Percentiles rank a stretch among this genome's conserved stretches.
Evolutionary conservation across 1,140 invertebrate species (phyloP).

Genomic region (Drosophila suzukii): DNA sequence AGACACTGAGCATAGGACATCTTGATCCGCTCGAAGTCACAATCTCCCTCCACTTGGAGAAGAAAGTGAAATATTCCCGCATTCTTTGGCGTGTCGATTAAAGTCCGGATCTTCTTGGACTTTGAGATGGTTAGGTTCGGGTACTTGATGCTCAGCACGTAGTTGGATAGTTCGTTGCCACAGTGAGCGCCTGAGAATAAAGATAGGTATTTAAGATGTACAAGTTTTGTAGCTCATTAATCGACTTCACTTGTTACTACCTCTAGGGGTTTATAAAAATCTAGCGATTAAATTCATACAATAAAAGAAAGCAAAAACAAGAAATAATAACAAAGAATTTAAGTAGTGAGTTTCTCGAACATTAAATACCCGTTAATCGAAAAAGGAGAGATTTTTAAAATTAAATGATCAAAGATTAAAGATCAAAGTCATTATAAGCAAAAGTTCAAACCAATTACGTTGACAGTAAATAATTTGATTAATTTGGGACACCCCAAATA

Average conservation of each 20-base stretch:
- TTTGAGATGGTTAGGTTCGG: slow-evolving; percentile 87
- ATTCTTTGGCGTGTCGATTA: slow-evolving; percentile 89
- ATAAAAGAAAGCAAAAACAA: background rate
- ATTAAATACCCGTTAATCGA: background rate
- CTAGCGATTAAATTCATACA: background rate
- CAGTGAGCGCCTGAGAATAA: slow-evolving; percentile 69
- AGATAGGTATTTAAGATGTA: background rate
- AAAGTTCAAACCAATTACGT: background rate
- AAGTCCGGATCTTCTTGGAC: slow-evolving; percentile 87
- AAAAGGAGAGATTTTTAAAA: background rate
- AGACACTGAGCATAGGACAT: slow-evolving; percentile 85
- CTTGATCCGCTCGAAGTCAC: slow-evolving; percentile 85
- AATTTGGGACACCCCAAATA: background rate
- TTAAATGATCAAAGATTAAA: too few species aligned
- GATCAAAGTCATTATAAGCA: too few species aligned
- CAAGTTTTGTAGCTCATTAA: slow-evolving; percentile 7
- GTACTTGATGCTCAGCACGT: slow-evolving; percentile 85
- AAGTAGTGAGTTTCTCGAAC: background rate
- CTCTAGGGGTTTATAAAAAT: background rate
- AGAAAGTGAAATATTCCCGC: slow-evolving; percentile 89
- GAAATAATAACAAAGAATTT: background rate
- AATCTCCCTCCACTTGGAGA: slow-evolving; percentile 87
- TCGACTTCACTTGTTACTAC: background rate
- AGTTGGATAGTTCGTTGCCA: slow-evolving; percentile 72
- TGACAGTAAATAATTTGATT: background rate